These are phyloP conservation scores for Addax nasomaculatus DNA, from an alignment of 2,113 vertebrate genomes.

Conservation along the genomic window DNA sequence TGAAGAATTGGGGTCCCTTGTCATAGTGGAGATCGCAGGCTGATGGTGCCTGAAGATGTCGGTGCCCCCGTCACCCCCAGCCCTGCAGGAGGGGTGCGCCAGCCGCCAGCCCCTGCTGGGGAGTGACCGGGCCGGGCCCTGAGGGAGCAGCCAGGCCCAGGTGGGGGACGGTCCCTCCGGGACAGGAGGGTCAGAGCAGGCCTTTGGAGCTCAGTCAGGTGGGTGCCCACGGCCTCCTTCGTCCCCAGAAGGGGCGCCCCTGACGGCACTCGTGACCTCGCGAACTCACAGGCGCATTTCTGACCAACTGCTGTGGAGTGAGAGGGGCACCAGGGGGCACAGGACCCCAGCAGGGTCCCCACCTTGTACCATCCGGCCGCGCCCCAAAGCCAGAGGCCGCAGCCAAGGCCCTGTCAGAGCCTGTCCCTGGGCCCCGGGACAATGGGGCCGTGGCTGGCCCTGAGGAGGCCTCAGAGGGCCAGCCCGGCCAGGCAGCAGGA, in stretches of 20 bases:
- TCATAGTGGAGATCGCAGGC: not conserved
- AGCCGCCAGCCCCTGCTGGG: fast-evolving
- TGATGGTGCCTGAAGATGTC: not conserved
- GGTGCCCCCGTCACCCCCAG: fast-evolving
- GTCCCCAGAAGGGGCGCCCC: not conserved
- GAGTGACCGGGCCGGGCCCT: fast-evolving
- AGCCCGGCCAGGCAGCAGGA: not conserved
- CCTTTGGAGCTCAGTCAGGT: not conserved
- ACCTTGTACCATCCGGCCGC: fast-evolving
- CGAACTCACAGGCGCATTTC: not conserved
- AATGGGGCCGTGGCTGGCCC: fast-evolving
- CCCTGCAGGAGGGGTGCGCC: not conserved
- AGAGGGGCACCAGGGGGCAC: not conserved
- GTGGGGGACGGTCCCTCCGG: fast-evolving
- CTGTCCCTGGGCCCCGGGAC: not conserved
- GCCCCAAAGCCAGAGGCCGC: not conserved
- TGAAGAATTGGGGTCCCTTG: not conserved
- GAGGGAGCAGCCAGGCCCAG: not conserved
- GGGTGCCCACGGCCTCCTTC: not conserved
- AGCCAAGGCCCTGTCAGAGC: not conserved
- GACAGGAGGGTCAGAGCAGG: not conserved
- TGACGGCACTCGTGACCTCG: not conserved
- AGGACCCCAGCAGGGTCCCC: not conserved
- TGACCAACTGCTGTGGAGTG: not conserved
- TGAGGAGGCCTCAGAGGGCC: not conserved